Evolutionary conservation across 2,797 vertebrate genomes (phyloP).

Genomic region (Enteromius unitaeniatus): DNA sequence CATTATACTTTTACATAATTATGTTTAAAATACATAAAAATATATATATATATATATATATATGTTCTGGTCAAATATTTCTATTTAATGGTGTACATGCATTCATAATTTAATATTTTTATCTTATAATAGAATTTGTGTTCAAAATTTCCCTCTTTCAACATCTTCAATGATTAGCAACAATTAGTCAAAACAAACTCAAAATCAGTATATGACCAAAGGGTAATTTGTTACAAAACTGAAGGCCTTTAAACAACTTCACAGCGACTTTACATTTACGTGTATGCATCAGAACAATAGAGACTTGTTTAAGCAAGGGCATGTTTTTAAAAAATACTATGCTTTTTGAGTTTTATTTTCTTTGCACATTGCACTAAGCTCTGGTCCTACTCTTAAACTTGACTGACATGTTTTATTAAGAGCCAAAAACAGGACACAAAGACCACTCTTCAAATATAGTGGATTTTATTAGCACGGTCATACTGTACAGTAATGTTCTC

Average conservation of each 20-base stretch:
- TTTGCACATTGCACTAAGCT: not conserved
- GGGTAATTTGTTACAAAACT: not conserved
- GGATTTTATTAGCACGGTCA: slow-evolving; percentile 79
- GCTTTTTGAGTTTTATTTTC: not conserved
- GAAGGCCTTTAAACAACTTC: not conserved
- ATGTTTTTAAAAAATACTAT: not conserved
- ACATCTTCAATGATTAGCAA: not conserved
- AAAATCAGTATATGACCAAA: not conserved
- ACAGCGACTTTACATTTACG: not conserved
- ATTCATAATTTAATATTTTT: not conserved
- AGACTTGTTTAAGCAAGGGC: not conserved
- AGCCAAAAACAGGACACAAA: slow-evolving; percentile 24
- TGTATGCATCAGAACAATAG: not conserved
- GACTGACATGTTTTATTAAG: slow-evolving; percentile 24
- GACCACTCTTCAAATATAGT: slow-evolving; percentile 70
- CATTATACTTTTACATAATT: not conserved
- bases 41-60: too few species aligned
- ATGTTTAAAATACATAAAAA: not conserved
- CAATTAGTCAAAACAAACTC: not conserved
- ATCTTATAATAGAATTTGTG: not conserved
- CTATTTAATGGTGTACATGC: not conserved
- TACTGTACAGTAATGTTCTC: slow-evolving; percentile 72
- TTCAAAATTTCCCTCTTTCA: not conserved
- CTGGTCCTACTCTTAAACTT: not conserved
- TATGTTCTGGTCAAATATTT: too few species aligned